Evolutionary conservation across 1,140 invertebrate genomes (phyloP).

Genomic region (Plectrocnemia conspersa): DNA sequence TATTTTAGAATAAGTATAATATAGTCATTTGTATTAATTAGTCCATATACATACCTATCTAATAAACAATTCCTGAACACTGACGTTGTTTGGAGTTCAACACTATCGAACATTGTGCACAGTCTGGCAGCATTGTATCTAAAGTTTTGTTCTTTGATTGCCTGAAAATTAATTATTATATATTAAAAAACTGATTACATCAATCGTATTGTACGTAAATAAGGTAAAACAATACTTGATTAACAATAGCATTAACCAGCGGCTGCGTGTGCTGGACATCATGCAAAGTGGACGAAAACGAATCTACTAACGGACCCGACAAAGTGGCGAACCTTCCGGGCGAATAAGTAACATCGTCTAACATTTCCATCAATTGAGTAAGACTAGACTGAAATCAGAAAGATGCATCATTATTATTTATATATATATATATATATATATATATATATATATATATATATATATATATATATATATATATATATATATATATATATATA

Average conservation of each 20-base stretch:
- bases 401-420: not conserved
- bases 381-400: conserved; percentile 45
- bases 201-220: not conserved
- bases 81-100: conserved; percentile 40
- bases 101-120: conserved; percentile 56
- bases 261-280: conserved; percentile 50
- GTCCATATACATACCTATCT: conserved; percentile 37
- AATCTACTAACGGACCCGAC: conserved; percentile 53
- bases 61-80: conserved; percentile 52
- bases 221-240: conserved; percentile 47
- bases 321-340: conserved; percentile 56
- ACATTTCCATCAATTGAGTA: conserved; percentile 52
- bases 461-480: not conserved
- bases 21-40: not conserved
- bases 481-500: conserved; percentile 11
- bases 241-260: conserved; percentile 55
- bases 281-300: conserved; percentile 51
- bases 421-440: not conserved
- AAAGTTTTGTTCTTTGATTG: conserved; percentile 61
- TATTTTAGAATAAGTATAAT: conserved; percentile 4
- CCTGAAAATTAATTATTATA: conserved; percentile 43
- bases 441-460: conserved; percentile 2
- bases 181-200: conserved; percentile 4
- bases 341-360: conserved; percentile 57
- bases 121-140: conserved; percentile 62